These are phyloP conservation scores for Neolamprologus caudopunctatus DNA, from an alignment of 2,113 vertebrate genomes.

Conservation along the genomic window DNA sequence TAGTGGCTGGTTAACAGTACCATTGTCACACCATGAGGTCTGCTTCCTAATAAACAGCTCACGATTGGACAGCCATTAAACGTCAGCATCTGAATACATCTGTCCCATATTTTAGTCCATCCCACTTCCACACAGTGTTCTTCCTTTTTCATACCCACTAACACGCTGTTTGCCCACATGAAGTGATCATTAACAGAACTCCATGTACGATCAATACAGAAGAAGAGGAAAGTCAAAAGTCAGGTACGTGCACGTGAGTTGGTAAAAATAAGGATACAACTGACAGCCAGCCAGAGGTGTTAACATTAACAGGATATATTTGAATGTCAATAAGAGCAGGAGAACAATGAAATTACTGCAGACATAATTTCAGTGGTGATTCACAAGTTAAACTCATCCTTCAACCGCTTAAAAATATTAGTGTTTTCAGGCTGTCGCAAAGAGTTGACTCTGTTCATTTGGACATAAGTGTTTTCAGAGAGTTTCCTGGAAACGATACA, in stretches of 20 bases:
- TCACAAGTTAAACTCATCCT: neutral
- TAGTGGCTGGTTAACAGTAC: neutral
- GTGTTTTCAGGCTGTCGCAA: neutral
- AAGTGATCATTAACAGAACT: conserved; percentile 31
- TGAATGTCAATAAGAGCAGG: neutral
- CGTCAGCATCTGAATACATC: neutral
- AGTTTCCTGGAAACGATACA: neutral
- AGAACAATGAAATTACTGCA: neutral
- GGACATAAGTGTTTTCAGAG: neutral
- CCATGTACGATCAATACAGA: neutral
- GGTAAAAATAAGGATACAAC: neutral
- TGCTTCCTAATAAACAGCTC: neutral
- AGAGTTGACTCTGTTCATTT: rapidly evolving
- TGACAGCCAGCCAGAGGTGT: neutral
- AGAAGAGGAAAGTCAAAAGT: neutral
- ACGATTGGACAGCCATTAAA: conserved; percentile 26
- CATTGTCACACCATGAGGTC: conserved; percentile 37
- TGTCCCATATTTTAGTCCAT: neutral
- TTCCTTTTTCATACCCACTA: neutral
- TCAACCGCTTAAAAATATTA: neutral
- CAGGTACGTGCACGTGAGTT: no score
- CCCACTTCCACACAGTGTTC: neutral
- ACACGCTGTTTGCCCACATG: neutral
- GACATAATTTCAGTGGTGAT: neutral
- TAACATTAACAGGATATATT: neutral